A percentile compares a stretch with the other conserved stretches of the same genome.
Evolutionary conservation across 2,113 vertebrate species (phyloP).

Genomic region (Ammospiza nelsoni): DNA sequence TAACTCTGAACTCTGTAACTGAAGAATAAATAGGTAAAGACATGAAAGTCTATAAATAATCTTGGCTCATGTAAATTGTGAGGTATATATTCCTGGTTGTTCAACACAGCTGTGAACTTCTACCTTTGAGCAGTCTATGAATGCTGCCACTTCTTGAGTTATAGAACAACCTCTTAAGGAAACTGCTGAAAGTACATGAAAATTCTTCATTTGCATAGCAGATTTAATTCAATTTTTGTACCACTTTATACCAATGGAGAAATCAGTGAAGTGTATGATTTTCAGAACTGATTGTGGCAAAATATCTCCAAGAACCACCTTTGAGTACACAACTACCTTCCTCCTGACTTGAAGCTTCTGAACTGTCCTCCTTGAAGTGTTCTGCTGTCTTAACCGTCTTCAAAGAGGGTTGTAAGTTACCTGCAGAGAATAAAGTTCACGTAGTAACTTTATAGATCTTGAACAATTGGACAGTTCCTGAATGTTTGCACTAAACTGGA

Average conservation of each 20-base stretch:
- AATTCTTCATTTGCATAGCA: neutral
- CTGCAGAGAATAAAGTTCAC: constrained; percentile 73
- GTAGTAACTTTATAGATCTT: constrained; percentile 56
- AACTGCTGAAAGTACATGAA: neutral
- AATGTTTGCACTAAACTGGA: constrained; percentile 15
- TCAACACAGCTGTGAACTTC: neutral
- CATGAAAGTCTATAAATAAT: neutral
- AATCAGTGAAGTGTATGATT: neutral
- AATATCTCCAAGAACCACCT: constrained; percentile 33
- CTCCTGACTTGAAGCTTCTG: constrained; percentile 94
- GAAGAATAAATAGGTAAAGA: neutral
- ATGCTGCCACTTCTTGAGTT: neutral
- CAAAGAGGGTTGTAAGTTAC: constrained; percentile 81
- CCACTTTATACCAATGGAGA: constrained; percentile 3
- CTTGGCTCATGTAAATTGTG: neutral
- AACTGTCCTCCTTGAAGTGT: constrained; percentile 87
- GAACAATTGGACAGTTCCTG: constrained; percentile 9
- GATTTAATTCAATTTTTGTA: neutral
- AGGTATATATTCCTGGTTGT: neutral
- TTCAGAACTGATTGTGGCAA: constrained; percentile 16
- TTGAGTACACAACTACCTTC: constrained; percentile 81
- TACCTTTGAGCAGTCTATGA: neutral
- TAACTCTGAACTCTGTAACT: neutral
- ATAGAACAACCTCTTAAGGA: neutral
- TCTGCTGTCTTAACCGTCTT: constrained; percentile 82